These are phyloP conservation scores for Lasioglossum oenotherae DNA, from an alignment of 2,888 invertebrate genomes.

Conservation along the genomic window DNA sequence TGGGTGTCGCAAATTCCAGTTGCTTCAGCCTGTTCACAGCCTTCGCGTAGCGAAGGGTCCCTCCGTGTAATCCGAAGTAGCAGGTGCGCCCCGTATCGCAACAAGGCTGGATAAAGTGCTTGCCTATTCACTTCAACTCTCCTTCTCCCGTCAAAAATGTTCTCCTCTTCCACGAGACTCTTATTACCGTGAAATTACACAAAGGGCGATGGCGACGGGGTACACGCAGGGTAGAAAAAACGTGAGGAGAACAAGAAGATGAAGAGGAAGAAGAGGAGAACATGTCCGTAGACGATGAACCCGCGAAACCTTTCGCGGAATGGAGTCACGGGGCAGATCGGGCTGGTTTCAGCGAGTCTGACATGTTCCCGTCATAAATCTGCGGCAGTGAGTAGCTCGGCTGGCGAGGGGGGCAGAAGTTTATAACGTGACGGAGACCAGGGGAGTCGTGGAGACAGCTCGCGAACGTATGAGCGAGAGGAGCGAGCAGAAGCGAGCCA, in stretches of 20 bases:
- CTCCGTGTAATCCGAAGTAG: not conserved
- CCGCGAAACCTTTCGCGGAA: conserved; percentile 64
- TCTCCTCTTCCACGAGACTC: not conserved
- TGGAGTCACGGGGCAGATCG: conserved; percentile 75
- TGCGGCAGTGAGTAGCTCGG: conserved; percentile 73
- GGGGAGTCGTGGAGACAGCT: conserved; percentile 49
- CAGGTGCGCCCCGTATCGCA: not conserved
- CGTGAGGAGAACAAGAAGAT: not conserved
- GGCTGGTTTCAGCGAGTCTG: conserved; percentile 73
- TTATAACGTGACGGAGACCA: conserved; percentile 74
- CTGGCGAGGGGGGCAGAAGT: conserved; percentile 66
- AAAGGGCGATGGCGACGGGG: not conserved
- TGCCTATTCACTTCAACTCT: not conserved
- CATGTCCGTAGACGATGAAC: conserved; percentile 27
- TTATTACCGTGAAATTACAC: not conserved
- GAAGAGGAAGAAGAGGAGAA: conserved; percentile 21
- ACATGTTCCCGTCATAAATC: conserved; percentile 80
- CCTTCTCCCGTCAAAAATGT: not conserved
- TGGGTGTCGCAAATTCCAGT: no score
- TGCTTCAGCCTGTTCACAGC: no score
- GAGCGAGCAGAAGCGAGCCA: conserved; percentile 27
- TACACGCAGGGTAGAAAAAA: not conserved
- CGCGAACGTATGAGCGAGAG: conserved; percentile 11
- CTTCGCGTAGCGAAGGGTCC: not conserved
- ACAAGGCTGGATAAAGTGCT: not conserved